These are phyloP conservation scores for Aricia agestis DNA, from an alignment of 1,140 invertebrate species.

Conservation along the genomic window DNA sequence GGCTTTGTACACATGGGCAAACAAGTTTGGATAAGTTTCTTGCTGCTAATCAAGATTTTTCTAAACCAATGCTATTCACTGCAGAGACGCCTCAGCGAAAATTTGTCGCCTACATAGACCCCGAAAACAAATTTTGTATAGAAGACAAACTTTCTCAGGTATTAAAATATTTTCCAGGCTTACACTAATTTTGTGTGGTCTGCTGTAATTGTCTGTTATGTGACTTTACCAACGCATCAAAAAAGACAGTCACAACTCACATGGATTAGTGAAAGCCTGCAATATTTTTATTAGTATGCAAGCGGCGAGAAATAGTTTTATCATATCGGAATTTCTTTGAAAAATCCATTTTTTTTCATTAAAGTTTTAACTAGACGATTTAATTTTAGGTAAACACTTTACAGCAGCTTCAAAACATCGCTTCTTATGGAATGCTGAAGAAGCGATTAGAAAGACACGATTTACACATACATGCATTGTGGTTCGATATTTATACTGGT, in stretches of 20 bases:
- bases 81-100: slow-evolving; percentile 90
- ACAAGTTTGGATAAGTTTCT: slow-evolving; percentile 90
- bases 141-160: slow-evolving; percentile 96
- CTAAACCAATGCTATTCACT: slow-evolving; percentile 88
- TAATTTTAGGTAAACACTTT: slow-evolving; percentile 89
- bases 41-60: slow-evolving; percentile 83
- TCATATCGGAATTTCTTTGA: no score
- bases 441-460: slow-evolving; percentile 87
- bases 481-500: slow-evolving; percentile 98
- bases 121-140: slow-evolving; percentile 90
- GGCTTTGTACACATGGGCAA: slow-evolving; percentile 92
- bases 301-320: no score
- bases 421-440: slow-evolving; percentile 95
- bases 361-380: not conserved
- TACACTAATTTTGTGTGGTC: no score
- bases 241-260: no score
- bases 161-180: no score
- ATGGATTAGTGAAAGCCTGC: no score
- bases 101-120: slow-evolving; percentile 96
- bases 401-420: slow-evolving; percentile 95
- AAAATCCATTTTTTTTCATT: no score
- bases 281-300: no score
- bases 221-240: no score
- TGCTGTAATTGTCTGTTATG: no score
- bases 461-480: slow-evolving; percentile 93